Percentiles rank a stretch among this genome's conserved stretches.
Evolutionary conservation across 1,140 invertebrate species (phyloP).

Genomic region (Drosophila subobscura): DNA sequence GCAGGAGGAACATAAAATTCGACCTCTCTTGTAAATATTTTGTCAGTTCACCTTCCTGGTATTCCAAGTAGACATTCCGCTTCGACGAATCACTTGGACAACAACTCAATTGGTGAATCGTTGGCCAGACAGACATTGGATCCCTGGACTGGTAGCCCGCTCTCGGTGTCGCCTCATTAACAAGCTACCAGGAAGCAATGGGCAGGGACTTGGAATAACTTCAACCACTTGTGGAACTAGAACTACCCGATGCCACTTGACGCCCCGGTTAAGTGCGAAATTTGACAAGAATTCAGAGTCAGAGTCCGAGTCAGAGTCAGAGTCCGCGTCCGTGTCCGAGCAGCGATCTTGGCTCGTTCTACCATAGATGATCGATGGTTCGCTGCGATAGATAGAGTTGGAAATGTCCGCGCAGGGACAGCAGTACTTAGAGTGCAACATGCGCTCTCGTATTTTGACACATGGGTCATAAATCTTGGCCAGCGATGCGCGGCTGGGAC

Average conservation of each 20-base stretch:
- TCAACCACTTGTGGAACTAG: not conserved
- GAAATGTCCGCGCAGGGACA: not conserved
- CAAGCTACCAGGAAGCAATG: slow-evolving; percentile 56
- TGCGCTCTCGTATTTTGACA: slow-evolving; percentile 73
- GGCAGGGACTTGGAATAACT: not conserved
- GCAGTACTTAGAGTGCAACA: slow-evolving; percentile 24
- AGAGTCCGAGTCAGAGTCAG: slow-evolving; percentile 1
- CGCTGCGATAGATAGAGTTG: not conserved
- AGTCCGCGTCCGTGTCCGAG: not conserved
- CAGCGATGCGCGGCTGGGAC: slow-evolving; percentile 44
- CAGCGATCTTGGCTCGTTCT: too few relatives aligned
- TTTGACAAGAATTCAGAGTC: slow-evolving; percentile 43
- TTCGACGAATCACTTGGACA: slow-evolving; percentile 8
- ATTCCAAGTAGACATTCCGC: slow-evolving; percentile 11
- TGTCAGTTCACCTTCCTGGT: slow-evolving; percentile 31
- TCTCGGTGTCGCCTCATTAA: slow-evolving; percentile 69
- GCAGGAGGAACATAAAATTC: not conserved
- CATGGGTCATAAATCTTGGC: slow-evolving; percentile 72
- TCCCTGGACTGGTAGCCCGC: slow-evolving; percentile 34
- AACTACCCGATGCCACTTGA: slow-evolving; percentile 54
- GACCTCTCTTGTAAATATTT: slow-evolving; percentile 18
- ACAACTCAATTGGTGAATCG: slow-evolving; percentile 16
- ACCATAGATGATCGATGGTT: slow-evolving; percentile 12
- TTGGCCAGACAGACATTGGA: slow-evolving; percentile 3
- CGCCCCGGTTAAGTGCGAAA: slow-evolving; percentile 73